Evolutionary conservation across 1,140 invertebrate genomes (phyloP), one percentile per base, ranked within the genome.

Genomic region (Calliphora vicina): DNA sequence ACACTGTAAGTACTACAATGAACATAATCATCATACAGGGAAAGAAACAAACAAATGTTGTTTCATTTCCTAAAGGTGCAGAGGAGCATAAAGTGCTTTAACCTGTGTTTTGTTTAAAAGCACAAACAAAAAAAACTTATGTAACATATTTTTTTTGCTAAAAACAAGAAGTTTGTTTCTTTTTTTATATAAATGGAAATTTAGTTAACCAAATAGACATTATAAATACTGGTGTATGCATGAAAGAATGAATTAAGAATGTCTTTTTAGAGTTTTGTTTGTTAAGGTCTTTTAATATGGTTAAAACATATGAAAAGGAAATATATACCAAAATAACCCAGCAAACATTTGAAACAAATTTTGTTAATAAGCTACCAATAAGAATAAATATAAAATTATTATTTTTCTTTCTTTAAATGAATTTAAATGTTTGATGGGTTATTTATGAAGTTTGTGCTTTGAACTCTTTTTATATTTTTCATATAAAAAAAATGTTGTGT

Each of bases 71-170:
- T 43, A 45, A 45, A 45, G 74, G 35, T 78, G 74, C 74, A 78
- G 42, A 78, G 35, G 42, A 78, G n/a, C 74, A 78, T 78, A 78
- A 78, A 78, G 74, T 78, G 42, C 74, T 78, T 78, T 78, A 78
- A 78, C 74, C 74, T 78, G 74, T 78, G 27, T 76, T 29, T 42
- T 2, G 9, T 3, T 78, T 78, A n/a, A n/a, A n/a, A n/a, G n/a
- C n/a, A n/a, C n/a, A n/a, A n/a, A n/a, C n/a, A n/a, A n/a, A 15
- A 45, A 43, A 78, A 23, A 43, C 74, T 78, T 78, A 78, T 78
- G 74, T 78, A 78, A 78, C 27, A 25, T 45, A 23, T 43, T 78
- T 42, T 78, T 78, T 42, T 23, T 29, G 15, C 15, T 5, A 42
- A 78, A 13, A 25, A 74, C 72, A 29, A 74, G 26, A 5, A 72